Evolutionary conservation across 2,797 vertebrate species (phyloP).

Genomic region (Pipistrellus nathusii): DNA sequence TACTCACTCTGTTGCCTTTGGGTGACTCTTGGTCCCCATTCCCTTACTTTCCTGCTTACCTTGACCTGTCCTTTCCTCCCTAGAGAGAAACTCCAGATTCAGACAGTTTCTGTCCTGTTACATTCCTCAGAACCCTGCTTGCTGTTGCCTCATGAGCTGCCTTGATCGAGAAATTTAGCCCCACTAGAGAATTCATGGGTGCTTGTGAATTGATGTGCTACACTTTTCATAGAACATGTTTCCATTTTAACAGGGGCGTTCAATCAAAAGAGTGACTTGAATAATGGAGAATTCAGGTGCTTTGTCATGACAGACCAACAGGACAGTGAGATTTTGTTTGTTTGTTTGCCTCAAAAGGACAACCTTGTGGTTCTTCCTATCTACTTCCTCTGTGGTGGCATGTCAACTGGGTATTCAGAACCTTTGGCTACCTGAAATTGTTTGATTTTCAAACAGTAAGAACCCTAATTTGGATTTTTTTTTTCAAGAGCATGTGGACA

Average conservation of each 20-base stretch:
- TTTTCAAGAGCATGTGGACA: not conserved
- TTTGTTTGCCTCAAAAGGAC: not conserved
- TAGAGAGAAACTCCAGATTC: not conserved
- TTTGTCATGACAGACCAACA: conserved; percentile 40
- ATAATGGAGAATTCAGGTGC: conserved; percentile 34
- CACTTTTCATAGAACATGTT: conserved; percentile 48
- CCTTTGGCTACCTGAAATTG: not conserved
- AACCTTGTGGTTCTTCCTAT: not conserved
- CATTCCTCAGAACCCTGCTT: not conserved
- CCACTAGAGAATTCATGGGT: not conserved
- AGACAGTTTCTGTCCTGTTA: not conserved
- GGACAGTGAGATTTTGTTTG: not conserved
- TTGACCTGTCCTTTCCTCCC: not conserved
- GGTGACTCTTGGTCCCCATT: not conserved
- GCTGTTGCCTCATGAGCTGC: not conserved
- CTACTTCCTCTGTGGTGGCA: not conserved
- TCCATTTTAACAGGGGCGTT: conserved; percentile 48
- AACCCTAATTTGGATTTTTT: not conserved
- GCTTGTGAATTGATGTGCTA: conserved; percentile 31
- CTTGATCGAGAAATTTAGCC: conserved; percentile 65
- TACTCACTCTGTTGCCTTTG: not conserved
- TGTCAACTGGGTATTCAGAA: not conserved
- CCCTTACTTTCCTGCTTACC: not conserved
- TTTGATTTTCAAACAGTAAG: not conserved
- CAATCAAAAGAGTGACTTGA: conserved; percentile 49